A percentile compares a stretch with the other conserved stretches of the same genome.
These are phyloP conservation scores for Ficedula albicollis DNA, from an alignment of 2,797 vertebrate genomes.

Conservation along the genomic window DNA sequence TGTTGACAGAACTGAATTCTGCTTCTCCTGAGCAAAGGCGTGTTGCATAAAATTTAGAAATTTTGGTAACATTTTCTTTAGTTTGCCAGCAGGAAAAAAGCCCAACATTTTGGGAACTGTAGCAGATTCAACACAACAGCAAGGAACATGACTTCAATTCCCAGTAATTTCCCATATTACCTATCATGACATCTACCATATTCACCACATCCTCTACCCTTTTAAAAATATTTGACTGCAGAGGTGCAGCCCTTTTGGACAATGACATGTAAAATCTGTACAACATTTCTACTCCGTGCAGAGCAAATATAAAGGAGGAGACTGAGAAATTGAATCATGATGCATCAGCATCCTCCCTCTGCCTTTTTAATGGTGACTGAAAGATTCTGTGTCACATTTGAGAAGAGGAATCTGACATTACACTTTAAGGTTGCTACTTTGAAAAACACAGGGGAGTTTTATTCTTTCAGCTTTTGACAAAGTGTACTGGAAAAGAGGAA, in stretches of 20 bases:
- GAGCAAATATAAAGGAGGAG: background rate
- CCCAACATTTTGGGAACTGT: background rate
- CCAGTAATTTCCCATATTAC: background rate
- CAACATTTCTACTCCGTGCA: background rate
- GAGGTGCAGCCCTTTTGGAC: background rate
- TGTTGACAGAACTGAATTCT: background rate
- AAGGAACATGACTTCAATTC: background rate
- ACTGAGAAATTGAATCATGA: background rate
- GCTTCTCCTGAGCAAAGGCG: background rate
- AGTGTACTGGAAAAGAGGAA: background rate
- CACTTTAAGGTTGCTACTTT: background rate
- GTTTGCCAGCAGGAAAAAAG: fast-evolving
- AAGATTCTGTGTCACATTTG: background rate
- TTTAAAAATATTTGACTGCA: background rate
- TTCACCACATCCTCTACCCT: background rate
- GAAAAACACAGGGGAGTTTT: background rate
- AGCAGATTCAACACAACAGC: background rate
- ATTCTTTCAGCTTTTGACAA: background rate
- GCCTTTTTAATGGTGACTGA: background rate
- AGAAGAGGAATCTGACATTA: background rate
- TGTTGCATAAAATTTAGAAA: background rate
- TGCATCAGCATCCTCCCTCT: background rate
- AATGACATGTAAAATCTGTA: fast-evolving
- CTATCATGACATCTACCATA: no score
- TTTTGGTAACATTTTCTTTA: background rate